Conservation (phyloP, 2,797 vertebrate species). For the Paguma larvata region DNA sequence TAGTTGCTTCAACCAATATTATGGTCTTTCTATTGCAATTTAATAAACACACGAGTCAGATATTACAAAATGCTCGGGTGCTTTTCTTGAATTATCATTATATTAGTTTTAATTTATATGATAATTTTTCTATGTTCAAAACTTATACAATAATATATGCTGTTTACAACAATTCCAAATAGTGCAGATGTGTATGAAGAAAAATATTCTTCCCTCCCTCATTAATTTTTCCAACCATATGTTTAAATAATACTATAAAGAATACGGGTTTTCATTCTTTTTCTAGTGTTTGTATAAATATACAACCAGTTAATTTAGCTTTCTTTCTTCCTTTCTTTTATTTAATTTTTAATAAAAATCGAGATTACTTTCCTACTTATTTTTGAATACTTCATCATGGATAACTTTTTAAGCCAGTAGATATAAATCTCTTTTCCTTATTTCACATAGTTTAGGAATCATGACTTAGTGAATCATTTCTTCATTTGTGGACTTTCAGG, state of each 20-base stretch:
- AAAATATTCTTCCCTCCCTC: not conserved
- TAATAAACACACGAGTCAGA: not conserved
- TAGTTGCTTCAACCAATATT: not conserved
- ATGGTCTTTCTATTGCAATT: not conserved
- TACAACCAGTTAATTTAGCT: not conserved
- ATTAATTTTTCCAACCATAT: not conserved
- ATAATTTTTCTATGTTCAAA: not conserved
- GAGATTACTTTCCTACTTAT: not conserved
- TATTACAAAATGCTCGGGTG: not conserved
- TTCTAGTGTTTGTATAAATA: conserved; percentile 14
- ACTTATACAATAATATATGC: not conserved
- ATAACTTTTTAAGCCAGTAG: conserved; percentile 11
- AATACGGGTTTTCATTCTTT: not conserved
- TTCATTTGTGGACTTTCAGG: not conserved
- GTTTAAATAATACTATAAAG: not conserved
- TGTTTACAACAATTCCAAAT: not conserved
- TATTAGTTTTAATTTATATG: conserved; percentile 8
- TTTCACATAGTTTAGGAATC: not conserved
- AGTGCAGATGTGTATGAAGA: not conserved
- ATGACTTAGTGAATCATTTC: not conserved
- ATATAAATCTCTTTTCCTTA: not conserved
- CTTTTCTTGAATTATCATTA: not conserved
- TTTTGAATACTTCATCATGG: not conserved
- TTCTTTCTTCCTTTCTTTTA: not conserved
- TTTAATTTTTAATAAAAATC: not conserved